Percentiles rank a stretch among this genome's conserved stretches.
These are phyloP conservation scores for Ditula angustiorana DNA, from an alignment of 2,888 invertebrate genomes.

Conservation along the genomic window DNA sequence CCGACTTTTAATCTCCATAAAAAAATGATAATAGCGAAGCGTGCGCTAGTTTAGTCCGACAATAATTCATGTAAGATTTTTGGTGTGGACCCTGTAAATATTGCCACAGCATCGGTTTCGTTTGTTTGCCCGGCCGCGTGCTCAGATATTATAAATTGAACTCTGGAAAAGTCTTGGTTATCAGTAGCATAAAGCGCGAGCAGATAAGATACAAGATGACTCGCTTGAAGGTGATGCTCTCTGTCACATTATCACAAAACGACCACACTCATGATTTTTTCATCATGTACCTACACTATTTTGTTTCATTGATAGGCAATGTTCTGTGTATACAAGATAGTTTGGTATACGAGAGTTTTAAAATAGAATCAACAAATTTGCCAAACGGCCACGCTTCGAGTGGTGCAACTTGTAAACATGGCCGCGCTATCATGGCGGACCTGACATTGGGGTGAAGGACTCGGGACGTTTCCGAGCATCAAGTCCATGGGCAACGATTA, in stretches of 20 bases:
- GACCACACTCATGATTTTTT: constrained; percentile 42
- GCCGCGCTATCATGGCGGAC: constrained; percentile 17
- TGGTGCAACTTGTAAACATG: constrained; percentile 23
- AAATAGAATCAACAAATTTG: constrained; percentile 20
- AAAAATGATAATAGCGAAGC: not conserved
- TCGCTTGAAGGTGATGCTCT: constrained; percentile 72
- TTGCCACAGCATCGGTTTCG: constrained; percentile 28
- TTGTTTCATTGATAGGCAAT: constrained; percentile 30
- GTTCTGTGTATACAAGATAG: constrained; percentile 7
- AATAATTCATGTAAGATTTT: constrained; percentile 11
- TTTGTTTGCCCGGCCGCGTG: constrained; percentile 48
- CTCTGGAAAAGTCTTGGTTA: constrained; percentile 64
- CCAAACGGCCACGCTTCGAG: constrained; percentile 2
- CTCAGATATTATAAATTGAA: constrained; percentile 55
- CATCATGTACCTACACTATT: not conserved
- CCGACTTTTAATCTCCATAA: not conserved
- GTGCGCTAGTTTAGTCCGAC: not conserved
- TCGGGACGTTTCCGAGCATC: constrained; percentile 17
- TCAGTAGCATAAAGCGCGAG: constrained; percentile 64
- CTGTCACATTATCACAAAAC: constrained; percentile 49
- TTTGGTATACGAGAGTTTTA: constrained; percentile 2
- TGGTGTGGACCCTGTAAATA: constrained; percentile 1
- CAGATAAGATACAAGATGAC: constrained; percentile 75
- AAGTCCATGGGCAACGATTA: constrained; percentile 30
- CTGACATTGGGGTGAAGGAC: constrained; percentile 37